phyloP scores from a whole-genome alignment of 2,888 invertebrate genomes.

The Orchestes rusci region DNA sequence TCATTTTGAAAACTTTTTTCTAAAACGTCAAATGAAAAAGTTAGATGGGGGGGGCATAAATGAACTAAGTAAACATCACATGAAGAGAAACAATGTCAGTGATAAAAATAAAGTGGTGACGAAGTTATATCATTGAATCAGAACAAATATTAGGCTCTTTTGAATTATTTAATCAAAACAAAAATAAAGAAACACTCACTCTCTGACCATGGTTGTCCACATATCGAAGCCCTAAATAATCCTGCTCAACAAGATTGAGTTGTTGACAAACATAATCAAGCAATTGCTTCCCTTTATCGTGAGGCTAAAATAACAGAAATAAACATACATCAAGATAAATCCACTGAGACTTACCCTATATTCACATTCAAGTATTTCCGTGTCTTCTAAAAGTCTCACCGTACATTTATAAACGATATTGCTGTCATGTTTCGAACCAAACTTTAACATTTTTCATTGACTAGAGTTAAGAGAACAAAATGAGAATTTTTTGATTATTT shows the following conservation, averaged over 20 bases:
- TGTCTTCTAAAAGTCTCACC: slow-evolving; percentile 81
- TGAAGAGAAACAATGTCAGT: no score
- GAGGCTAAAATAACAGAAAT: slow-evolving; percentile 55
- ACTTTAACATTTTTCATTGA: slow-evolving; percentile 41
- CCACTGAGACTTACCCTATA: slow-evolving; percentile 60
- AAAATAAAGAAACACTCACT: no score
- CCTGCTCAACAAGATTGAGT: slow-evolving; percentile 84
- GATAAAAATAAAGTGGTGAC: background rate
- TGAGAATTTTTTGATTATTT: slow-evolving; percentile 2
- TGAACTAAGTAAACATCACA: no score
- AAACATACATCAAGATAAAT: background rate
- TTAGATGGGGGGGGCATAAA: no score
- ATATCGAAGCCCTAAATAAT: slow-evolving; percentile 90
- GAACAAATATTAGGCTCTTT: no score
- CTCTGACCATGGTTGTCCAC: slow-evolving; percentile 83
- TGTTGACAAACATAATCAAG: slow-evolving; percentile 87
- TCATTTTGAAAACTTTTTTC: no score
- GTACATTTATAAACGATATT: slow-evolving; percentile 79
- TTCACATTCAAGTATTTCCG: slow-evolving; percentile 87
- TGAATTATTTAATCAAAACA: no score
- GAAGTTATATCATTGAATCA: no score
- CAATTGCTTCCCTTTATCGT: slow-evolving; percentile 83
- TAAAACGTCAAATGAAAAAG: no score
- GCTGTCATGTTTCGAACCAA: slow-evolving; percentile 60
- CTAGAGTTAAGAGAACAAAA: slow-evolving; percentile 11